Percentiles rank a stretch among this genome's conserved stretches.
Evolutionary conservation across 2,888 invertebrate genomes (phyloP).

Genomic region (Cyclophora albipunctata): DNA sequence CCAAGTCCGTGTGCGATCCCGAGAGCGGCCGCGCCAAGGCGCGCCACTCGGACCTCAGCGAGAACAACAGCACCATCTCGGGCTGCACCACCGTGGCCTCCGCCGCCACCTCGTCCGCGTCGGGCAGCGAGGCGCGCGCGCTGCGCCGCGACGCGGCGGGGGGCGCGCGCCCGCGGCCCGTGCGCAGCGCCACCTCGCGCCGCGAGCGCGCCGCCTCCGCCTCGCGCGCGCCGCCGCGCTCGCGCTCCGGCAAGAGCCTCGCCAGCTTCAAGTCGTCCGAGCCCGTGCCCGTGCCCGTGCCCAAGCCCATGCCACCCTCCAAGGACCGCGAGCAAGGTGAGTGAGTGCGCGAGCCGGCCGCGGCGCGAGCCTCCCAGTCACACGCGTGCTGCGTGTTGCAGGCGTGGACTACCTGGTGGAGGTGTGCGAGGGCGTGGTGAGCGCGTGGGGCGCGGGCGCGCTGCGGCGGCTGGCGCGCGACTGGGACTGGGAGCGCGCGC

Average conservation of each 20-base stretch:
- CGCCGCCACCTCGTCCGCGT: slow-evolving; percentile 61
- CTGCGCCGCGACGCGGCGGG: slow-evolving; percentile 57
- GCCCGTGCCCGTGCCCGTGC: slow-evolving; percentile 66
- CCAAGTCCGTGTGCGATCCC: slow-evolving; percentile 69
- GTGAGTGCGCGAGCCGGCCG: slow-evolving; percentile 85
- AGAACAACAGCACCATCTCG: slow-evolving; percentile 63
- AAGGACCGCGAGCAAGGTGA: slow-evolving; percentile 83
- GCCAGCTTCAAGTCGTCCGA: slow-evolving; percentile 66
- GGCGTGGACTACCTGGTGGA: slow-evolving; percentile 93
- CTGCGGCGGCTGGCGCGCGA: slow-evolving; percentile 85
- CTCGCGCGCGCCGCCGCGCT: slow-evolving; percentile 75
- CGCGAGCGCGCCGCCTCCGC: slow-evolving; percentile 65
- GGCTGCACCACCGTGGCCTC: slow-evolving; percentile 60
- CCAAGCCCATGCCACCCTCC: slow-evolving; percentile 60
- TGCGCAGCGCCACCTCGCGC: slow-evolving; percentile 67
- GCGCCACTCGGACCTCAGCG: slow-evolving; percentile 57
- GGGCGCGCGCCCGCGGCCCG: slow-evolving; percentile 43
- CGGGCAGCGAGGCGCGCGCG: slow-evolving; percentile 59
- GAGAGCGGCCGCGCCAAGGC: slow-evolving; percentile 50
- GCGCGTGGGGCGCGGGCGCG: slow-evolving; percentile 92
- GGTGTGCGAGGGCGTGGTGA: slow-evolving; percentile 87
- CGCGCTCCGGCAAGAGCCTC: slow-evolving; percentile 70
- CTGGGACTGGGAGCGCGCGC: slow-evolving; percentile 86
- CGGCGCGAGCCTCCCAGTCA: slow-evolving; percentile 86
- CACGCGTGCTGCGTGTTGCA: slow-evolving; percentile 34